These are phyloP conservation scores for Achlya flavicornis DNA, from an alignment of 2,888 invertebrate species.

Conservation along the genomic window DNA sequence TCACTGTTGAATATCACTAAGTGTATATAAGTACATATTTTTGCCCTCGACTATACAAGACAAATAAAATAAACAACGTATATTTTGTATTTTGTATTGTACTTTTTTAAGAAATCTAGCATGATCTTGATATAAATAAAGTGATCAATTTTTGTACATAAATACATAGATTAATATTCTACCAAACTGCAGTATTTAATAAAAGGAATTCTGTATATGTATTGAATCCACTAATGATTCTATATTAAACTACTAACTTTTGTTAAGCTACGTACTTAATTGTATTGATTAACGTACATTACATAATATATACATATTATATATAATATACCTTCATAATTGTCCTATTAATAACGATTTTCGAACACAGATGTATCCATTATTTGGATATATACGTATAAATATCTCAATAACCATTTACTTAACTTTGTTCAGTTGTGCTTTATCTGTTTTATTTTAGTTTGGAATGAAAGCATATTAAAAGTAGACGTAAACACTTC, in stretches of 20 bases:
- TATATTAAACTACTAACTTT: background rate
- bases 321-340: background rate
- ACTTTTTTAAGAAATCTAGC: no score
- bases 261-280: background rate
- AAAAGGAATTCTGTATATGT: background rate
- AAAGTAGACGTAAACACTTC: background rate
- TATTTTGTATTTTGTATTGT: no score
- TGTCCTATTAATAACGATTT: background rate
- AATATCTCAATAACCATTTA: background rate
- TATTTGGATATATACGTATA: background rate
- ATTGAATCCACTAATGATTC: constrained; percentile 13
- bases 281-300: background rate
- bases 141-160: no score
- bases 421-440: background rate
- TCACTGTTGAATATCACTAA: no score
- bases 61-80: no score
- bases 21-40: no score
- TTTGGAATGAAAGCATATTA: background rate
- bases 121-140: no score
- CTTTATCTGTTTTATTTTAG: background rate
- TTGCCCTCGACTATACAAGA: no score
- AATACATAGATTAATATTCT: background rate
- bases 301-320: constrained; percentile 3
- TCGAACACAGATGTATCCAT: background rate
- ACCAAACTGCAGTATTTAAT: background rate